Percentiles rank a stretch among this genome's conserved stretches.
Evolutionary conservation across 2,113 vertebrate species (phyloP).

Genomic region (Corythoichthys intestinalis): DNA sequence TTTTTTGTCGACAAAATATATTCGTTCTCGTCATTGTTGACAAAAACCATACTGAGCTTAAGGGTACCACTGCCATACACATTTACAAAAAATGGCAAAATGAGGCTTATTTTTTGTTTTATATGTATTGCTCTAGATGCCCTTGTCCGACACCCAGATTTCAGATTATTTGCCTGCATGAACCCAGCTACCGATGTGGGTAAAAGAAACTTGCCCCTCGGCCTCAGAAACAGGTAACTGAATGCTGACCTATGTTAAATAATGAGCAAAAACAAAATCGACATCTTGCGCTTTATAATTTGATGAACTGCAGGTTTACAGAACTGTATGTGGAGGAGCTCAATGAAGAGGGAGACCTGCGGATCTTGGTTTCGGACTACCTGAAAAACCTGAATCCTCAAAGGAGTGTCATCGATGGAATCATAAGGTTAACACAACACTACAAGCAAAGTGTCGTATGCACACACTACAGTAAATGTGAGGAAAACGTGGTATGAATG

Average conservation of each 20-base stretch:
- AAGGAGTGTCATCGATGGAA: slow-evolving; percentile 81
- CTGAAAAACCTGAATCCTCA: slow-evolving; percentile 82
- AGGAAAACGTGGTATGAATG: too few species aligned
- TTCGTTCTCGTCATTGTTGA: too few species aligned
- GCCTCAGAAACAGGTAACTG: slow-evolving; percentile 90
- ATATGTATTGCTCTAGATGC: slow-evolving; percentile 72
- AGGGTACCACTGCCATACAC: too few species aligned
- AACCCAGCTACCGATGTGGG: slow-evolving; percentile 97
- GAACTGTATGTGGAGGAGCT: slow-evolving; percentile 95
- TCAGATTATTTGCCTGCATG: slow-evolving; percentile 96
- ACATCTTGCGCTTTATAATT: background rate
- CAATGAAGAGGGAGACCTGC: slow-evolving; percentile 85
- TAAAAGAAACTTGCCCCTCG: slow-evolving; percentile 92
- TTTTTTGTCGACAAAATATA: too few species aligned
- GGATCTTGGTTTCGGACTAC: slow-evolving; percentile 88
- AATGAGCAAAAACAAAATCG: background rate
- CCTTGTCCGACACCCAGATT: slow-evolving; percentile 86
- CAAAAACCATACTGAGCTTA: too few species aligned
- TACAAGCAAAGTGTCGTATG: background rate
- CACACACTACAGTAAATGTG: too few species aligned
- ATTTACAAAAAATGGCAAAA: background rate
- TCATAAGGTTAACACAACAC: slow-evolving; percentile 79
- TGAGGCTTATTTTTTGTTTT: background rate
- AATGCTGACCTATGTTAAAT: background rate
- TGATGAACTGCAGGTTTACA: slow-evolving; percentile 78